Conservation (phyloP, 2,113 vertebrate species). For the Entomyzon cyanotis region DNA sequence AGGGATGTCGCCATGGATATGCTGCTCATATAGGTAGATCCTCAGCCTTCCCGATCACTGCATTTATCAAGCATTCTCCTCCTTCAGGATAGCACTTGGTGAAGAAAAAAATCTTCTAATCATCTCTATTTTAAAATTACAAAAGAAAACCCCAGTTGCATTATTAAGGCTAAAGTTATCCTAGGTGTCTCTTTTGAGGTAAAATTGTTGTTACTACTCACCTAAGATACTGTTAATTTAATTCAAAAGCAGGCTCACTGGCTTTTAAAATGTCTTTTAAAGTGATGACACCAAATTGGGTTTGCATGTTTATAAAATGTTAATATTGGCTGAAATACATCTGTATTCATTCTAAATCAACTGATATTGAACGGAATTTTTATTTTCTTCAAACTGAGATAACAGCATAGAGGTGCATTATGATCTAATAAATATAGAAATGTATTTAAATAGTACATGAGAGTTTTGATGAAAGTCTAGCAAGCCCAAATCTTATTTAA, state of each 20-base stretch:
- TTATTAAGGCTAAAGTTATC: neutral
- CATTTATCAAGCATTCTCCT: neutral
- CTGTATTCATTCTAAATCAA: neutral
- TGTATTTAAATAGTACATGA: neutral
- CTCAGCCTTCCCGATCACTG: neutral
- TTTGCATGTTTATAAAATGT: neutral
- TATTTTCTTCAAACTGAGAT: neutral
- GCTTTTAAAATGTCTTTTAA: neutral
- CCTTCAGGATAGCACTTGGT: neutral
- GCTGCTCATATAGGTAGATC: neutral
- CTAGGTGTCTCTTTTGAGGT: neutral
- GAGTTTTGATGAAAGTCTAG: neutral
- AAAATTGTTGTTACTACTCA: neutral
- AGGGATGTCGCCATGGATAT: neutral
- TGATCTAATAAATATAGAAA: neutral
- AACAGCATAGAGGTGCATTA: neutral
- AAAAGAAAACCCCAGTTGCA: neutral
- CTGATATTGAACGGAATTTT: neutral
- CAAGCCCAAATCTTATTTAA: neutral
- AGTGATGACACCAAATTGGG: neutral
- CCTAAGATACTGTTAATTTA: neutral
- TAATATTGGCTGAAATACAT: neutral
- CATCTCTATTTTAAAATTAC: neutral
- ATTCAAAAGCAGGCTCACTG: neutral
- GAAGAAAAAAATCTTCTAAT: neutral